These are phyloP conservation scores for Heliconius hewitsoni DNA, from an alignment of 1,140 invertebrate species.

Conservation along the genomic window DNA sequence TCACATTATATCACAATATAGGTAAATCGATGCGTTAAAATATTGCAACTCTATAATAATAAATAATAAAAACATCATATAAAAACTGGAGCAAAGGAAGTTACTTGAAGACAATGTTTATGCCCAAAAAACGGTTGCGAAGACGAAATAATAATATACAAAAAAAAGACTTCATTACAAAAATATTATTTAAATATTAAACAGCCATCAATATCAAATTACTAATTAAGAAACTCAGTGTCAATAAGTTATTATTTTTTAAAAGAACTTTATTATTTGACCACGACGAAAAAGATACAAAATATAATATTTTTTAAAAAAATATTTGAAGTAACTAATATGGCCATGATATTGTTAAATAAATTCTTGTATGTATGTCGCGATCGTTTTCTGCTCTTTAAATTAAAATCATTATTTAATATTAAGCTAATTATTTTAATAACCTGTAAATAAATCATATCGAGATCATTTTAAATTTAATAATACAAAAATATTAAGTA, in stretches of 20 bases:
- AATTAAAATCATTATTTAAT: neutral
- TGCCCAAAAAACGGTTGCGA: neutral
- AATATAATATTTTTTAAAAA: no score
- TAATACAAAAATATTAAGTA: conserved; percentile 49
- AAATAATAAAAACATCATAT: neutral
- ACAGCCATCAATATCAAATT: neutral
- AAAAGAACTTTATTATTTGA: neutral
- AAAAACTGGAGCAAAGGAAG: neutral
- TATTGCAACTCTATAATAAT: conserved; percentile 1
- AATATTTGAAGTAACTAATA: neutral
- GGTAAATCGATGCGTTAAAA: conserved; percentile 41
- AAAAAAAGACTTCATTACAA: conserved; percentile 3
- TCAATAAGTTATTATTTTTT: neutral
- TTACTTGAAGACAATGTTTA: conserved; percentile 11
- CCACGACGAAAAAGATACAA: no score
- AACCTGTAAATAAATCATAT: conserved; percentile 3
- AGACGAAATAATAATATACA: conserved; percentile 10
- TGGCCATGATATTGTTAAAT: neutral
- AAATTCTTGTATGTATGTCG: neutral
- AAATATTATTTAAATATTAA: neutral
- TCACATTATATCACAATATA: conserved; percentile 46
- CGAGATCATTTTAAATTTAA: conserved; percentile 44
- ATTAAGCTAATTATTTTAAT: neutral
- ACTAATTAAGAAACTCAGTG: neutral
- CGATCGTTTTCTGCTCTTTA: neutral